Evolutionary conservation across 2,113 vertebrate species (phyloP).

Genomic region (Mandrillus leucophaeus): DNA sequence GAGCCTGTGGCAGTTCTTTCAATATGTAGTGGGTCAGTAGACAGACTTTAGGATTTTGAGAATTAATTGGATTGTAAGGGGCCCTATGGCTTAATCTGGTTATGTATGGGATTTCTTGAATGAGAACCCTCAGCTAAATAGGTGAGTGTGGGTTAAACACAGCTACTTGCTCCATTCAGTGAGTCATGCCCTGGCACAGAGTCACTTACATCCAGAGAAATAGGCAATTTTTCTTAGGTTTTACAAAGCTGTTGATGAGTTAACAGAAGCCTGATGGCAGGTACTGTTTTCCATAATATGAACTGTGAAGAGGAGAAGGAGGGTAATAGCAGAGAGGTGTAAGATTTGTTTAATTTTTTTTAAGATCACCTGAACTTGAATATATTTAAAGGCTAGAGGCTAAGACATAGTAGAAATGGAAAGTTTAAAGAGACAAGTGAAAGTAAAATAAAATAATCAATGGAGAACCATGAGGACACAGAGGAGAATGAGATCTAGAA

Average conservation of each 20-base stretch:
- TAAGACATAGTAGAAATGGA: background rate
- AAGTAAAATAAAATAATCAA: background rate
- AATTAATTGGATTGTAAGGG: background rate
- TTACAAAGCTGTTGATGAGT: background rate
- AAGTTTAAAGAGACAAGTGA: background rate
- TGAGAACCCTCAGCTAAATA: background rate
- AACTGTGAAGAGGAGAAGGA: background rate
- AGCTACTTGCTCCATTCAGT: background rate
- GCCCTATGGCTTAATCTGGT: background rate
- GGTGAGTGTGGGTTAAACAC: background rate
- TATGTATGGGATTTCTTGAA: background rate
- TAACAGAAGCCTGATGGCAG: background rate
- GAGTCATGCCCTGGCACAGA: background rate
- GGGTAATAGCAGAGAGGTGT: background rate
- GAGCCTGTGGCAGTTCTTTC: background rate
- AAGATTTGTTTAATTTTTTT: background rate
- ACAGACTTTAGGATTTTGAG: background rate
- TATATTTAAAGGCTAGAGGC: background rate
- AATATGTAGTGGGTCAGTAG: background rate
- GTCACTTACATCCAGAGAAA: background rate
- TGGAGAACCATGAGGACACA: background rate
- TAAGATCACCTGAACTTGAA: background rate
- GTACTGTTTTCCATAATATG: background rate
- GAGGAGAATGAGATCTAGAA: background rate
- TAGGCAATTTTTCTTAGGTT: background rate